Evolutionary conservation across 2,113 vertebrate species (phyloP), one percentile per base, ranked within the genome.

Genomic region (Dunckerocampus dactyliophorus): DNA sequence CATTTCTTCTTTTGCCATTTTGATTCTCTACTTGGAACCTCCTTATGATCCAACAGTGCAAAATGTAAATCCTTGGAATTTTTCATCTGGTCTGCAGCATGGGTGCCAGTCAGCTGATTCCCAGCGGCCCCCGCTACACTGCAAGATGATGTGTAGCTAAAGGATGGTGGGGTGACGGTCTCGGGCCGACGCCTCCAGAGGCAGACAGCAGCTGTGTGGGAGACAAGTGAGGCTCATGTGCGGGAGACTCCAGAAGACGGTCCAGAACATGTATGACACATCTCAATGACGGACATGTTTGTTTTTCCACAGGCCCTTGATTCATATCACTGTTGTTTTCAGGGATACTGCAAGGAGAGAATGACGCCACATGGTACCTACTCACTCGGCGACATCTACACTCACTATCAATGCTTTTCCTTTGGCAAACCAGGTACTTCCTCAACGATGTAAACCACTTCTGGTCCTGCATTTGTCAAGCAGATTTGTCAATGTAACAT

Each of bases 291-390:
- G 77, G 82, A 84, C 83, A 77, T 90, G 87, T 91, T 91, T 92
- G 85, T 91, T 91, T 89, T 90, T 88, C 82, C 80, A 86, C 85
- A 57, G 82, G 85, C 85, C 88, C 88, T 91, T 90, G 89, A 92
- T 90, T 88, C 89, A 92, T 85, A 89, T 88, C 86, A 85, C 88
- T 90, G 91, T 90, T 91, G 91, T 43, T 91, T 90, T 83, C 71
- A 8, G 60, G 87, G 85, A 88, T 87, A 90, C 77, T 75, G 74
- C 68, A 64, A 63, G 73, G 64, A 65, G 39, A 14, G 39, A 43
- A 43, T 43, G 39, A 43, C 0, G 39, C 12, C 10, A 2, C 13
- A 14, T 43, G 13, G 2, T 43, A 14, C 39, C 37, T 11, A 39
- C 37, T 39, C 37, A 39, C 1, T 12, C 9, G 37, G 8, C 11